Percentiles rank a stretch among this genome's conserved stretches.
phyloP scores from a whole-genome alignment of 30 jellyfish, hydroid and myxozoan genomes.

The Aurelia coerulea region DNA sequence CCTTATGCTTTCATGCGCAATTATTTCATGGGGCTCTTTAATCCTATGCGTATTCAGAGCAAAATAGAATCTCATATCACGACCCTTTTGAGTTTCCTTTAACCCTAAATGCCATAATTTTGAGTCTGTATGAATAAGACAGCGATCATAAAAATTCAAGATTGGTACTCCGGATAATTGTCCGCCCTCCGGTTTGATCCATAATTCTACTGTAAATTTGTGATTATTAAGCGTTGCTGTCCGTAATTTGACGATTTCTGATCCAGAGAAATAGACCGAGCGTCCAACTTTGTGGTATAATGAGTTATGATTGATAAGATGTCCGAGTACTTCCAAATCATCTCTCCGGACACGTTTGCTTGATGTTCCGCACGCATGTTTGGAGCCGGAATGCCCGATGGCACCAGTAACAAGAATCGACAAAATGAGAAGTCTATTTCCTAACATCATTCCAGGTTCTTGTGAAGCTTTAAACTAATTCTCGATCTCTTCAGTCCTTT shows the following conservation, averaged over 20 bases:
- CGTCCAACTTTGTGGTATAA: slow-evolving; percentile 7
- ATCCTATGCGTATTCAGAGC: slow-evolving; percentile 56
- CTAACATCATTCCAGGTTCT: no score
- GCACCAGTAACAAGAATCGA: no score
- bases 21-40: slow-evolving; percentile 7
- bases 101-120: slow-evolving; percentile 63
- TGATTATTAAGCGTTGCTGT: slow-evolving; percentile 3
- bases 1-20: slow-evolving; percentile 42
- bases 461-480: no score
- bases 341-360: slow-evolving; percentile 63
- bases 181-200: slow-evolving; percentile 96
- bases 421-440: no score
- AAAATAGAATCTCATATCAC: slow-evolving; percentile 60
- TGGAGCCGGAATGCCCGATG: not conserved
- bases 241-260: slow-evolving; percentile 65
- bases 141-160: slow-evolving; percentile 56
- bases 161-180: slow-evolving; percentile 70
- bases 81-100: slow-evolving; percentile 22
- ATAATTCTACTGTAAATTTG: slow-evolving; percentile 72
- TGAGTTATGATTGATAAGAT: slow-evolving; percentile 17
- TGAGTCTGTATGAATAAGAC: slow-evolving; percentile 28
- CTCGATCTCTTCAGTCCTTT: no score
- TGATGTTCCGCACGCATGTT: slow-evolving; percentile 2
- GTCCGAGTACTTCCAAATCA: slow-evolving; percentile 60
- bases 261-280: slow-evolving; percentile 81